Evolutionary conservation across 2,113 vertebrate species (phyloP), one percentile per base, ranked within the genome.

Genomic region (Gavialis gangeticus): DNA sequence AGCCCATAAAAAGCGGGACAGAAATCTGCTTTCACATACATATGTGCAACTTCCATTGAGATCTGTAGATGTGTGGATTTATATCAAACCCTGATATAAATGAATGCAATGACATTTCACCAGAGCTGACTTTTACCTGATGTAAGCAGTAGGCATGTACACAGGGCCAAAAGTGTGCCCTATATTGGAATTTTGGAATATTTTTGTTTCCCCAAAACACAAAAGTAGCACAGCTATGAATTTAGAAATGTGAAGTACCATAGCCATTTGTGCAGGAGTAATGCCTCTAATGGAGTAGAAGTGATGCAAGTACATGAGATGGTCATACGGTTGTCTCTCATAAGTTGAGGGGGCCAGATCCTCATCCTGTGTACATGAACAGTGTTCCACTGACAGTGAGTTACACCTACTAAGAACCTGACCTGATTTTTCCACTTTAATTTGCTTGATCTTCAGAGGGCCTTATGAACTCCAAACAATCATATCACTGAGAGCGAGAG

Each of bases 1-100:
- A 46, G 25, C 0, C 13, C 37, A 0, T 1, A 24, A 0, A 1
- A 82, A 56, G 21, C 76, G 79, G 59, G 56, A 21, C 22, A 17
- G 90, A 54, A 46, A 83, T 37, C 84, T 75, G 19, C 0, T 25
- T 54, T 18, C 18, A 63, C 0, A 0, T 1, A 0, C 4, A 37
- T 46, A 46, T 46, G 46, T 46, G 46, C 15, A 0, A 0, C 10
- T 71, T 28, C 64, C 1, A 0, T n/a, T n/a, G 19, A 30, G 66
- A 19, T 22, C 67, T 2, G 18, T 18, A 19, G 67, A 25, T 30
- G 21, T 57, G 5, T 11, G 8, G 80, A 63, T 46, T 46, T 46
- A 46, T 46, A 30, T 0, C 18, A 27, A 67, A 0, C 13, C 77
- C 17, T 37, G n/a, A 64, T 67, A 85, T 30, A 30, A 12, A 22